Evolutionary conservation across 2,113 vertebrate species (phyloP), one percentile per base, ranked within the genome.

Genomic region (Tetraodon nigroviridis): DNA sequence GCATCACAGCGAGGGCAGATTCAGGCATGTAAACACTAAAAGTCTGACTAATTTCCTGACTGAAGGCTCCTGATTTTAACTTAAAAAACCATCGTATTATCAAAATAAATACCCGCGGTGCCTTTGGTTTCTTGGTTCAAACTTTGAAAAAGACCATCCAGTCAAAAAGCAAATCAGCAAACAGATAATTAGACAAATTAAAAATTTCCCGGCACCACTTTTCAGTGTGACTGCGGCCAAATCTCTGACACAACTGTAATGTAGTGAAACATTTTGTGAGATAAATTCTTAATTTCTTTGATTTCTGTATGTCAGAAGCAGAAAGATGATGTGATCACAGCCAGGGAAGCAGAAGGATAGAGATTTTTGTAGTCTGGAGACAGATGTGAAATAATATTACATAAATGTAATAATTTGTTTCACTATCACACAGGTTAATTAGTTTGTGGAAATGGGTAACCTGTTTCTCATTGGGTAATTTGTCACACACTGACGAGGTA

Each of bases 341-440:
- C 22, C 7, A 20, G 53, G 47, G 78, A 83, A 80, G 82, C 81
- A 76, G 80, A 41, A 64, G 80, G 91, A 90, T 87, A 84, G 86
- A 92, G 87, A 91, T 85, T 78, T 90, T 88, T 87, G 79, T 82
- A 90, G 81, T 90, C 88, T 87, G 78, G 92, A 90, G 91, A 93
- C 94, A 94, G 92, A 93, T 93, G 94, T 92, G 93, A 94, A 94
- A 94, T 94, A 93, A 95, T 93, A 97, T 94, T 94, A 95, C 92
- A 95, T 94, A 96, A 96, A 96, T 94, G 94, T 94, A 93, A 94
- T 93, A 92, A 96, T 97, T 95, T 94, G 94, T 95, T 93, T 95
- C 93, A 94, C 92, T 94, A 93, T 93, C 92, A 93, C 91, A 90
- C 93, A 91, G 93, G 93, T 95, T 97, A 98, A 98, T 96, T 97